Base-by-base conservation (phyloP, 1,140 invertebrate genomes). In the Anthonomus grandis region DNA sequence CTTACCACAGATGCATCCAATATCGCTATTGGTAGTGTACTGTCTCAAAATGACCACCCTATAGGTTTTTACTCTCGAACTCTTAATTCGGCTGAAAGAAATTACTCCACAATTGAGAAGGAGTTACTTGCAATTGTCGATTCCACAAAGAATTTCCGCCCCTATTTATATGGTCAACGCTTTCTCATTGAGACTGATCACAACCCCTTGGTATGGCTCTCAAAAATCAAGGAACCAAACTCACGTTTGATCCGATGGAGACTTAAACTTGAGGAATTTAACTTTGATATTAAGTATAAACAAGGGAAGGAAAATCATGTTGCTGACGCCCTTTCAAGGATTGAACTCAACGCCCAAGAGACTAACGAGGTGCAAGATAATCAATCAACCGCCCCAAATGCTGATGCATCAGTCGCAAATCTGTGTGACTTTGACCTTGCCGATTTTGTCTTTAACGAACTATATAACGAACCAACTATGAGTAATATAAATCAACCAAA, bases 171-270 rank as follows among this genome's bases (percentile, higher is more conserved):
- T 58, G 66, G 64, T n/a, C 49, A 22, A 5, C 62, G 38, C 22
- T 63, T 64, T 44, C 59, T 24, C 17, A 50, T 67, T 1, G 22
- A 59, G 4, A 67, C 64, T 10, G 65, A 64, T 31, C 61, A 64
- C 36, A 54, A 57, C 45, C 60, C 62, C 5, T 42, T 64, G n/a
- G 57, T 52, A 18, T 50, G 57, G 71, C 52, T 82, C 3, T 64
- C 68, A 4, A 70, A 69, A 4, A 62, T 73, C 0, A 78, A 73
- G 64, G 71, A 78, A 48, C 70, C 72, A 8, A 67, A 59, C 0
- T 70, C 66, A 22, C 51, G 73, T 56, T 58, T 81, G n/a, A 65
- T 74, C 1, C 63, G 76, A 54, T 81, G 78, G 78, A 38, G 68
- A 31, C 44, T 71, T 12, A 51, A 61, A 59, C 41, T 74, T 3